These are phyloP conservation scores for Cheilosia grossa DNA, from an alignment of 2,888 invertebrate genomes.

Conservation along the genomic window DNA sequence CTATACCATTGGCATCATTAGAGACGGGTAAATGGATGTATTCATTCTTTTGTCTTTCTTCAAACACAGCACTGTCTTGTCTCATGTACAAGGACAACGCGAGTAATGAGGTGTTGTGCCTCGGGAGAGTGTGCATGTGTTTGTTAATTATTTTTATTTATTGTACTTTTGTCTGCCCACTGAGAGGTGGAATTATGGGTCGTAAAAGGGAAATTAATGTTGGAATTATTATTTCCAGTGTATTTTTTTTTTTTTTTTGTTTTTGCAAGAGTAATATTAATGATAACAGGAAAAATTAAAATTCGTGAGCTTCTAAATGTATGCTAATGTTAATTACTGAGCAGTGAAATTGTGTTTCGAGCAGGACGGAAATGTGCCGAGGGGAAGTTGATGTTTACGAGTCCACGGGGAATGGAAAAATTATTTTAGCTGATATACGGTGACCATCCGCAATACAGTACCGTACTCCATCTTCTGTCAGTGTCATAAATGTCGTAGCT, in stretches of 20 bases:
- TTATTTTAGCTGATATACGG: not conserved
- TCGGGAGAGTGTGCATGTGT: not conserved
- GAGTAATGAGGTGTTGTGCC: slow-evolving; percentile 24
- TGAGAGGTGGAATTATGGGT: slow-evolving; percentile 18
- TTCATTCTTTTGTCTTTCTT: not conserved
- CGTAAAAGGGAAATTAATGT: slow-evolving; percentile 28
- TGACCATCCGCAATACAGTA: not conserved
- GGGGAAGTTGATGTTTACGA: slow-evolving; percentile 10
- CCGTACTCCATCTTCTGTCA: not conserved
- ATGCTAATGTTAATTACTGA: slow-evolving; percentile 40
- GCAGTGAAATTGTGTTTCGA: slow-evolving; percentile 1
- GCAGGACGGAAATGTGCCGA: not conserved
- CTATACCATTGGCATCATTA: slow-evolving; percentile 35
- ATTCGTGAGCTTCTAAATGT: slow-evolving; percentile 11
- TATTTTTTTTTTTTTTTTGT: too few relatives aligned
- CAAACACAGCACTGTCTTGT: not conserved
- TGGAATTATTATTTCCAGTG: too few relatives aligned
- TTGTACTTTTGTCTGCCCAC: not conserved
- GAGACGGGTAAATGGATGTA: slow-evolving; percentile 26
- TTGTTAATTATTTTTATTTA: not conserved
- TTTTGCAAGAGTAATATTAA: slow-evolving; percentile 13
- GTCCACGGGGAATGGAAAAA: slow-evolving; percentile 7
- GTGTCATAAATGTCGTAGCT: not conserved
- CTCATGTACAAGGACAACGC: slow-evolving; percentile 14
- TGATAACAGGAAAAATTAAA: slow-evolving; percentile 33